A percentile compares a stretch with the other conserved stretches of the same genome.
phyloP scores from a whole-genome alignment of 2,888 invertebrate species.

The Limulus polyphemus region DNA sequence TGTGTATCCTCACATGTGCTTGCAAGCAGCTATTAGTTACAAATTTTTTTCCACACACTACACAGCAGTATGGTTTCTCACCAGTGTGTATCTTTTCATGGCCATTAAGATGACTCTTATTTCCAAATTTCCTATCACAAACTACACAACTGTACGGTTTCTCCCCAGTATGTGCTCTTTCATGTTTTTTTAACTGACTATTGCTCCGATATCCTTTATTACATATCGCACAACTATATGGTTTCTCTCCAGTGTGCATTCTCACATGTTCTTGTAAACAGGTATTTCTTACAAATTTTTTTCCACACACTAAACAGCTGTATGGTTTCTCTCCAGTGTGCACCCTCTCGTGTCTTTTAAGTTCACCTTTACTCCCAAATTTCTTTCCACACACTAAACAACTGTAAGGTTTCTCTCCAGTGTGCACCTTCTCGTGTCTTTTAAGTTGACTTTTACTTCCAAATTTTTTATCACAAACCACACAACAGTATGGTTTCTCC shows the following conservation, averaged over 20 bases:
- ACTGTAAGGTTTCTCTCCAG: too few relatives aligned
- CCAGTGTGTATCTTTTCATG: slow-evolving; percentile 3
- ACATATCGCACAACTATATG: slow-evolving; percentile 2
- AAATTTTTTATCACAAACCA: too few relatives aligned
- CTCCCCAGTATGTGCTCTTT: slow-evolving; percentile 1
- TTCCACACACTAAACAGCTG: slow-evolving; percentile 1
- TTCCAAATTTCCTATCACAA: not conserved
- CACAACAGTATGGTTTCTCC: too few relatives aligned
- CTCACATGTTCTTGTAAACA: not conserved
- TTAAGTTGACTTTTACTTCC: too few relatives aligned
- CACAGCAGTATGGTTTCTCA: slow-evolving; percentile 3
- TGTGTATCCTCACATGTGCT: not conserved
- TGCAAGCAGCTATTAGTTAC: not conserved
- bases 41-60: not conserved
- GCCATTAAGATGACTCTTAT: not conserved
- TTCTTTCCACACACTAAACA: not conserved
- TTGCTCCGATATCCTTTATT: not conserved
- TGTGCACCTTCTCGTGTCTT: too few relatives aligned
- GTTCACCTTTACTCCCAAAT: not conserved
- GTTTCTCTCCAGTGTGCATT: slow-evolving; percentile 5
- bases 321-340: slow-evolving; percentile 5
- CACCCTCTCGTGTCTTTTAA: not conserved
- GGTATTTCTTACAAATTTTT: not conserved
- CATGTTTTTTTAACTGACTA: not conserved
- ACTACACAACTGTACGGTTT: slow-evolving; percentile 1